Conservation (phyloP, 2,113 vertebrate genomes). For the Pedetes capensis region DNA sequence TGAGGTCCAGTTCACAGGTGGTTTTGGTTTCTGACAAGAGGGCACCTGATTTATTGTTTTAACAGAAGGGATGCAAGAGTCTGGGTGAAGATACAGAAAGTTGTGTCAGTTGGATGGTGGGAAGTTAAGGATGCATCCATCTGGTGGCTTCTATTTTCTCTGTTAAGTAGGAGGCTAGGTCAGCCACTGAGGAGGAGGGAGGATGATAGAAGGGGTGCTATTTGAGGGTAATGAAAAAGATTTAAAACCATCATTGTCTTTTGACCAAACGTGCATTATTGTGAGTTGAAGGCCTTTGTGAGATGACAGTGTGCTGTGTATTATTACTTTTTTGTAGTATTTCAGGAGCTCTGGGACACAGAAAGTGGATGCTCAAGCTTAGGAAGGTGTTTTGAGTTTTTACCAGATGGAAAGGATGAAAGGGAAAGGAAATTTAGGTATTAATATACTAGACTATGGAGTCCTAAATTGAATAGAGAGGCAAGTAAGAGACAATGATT, state of each 20-base stretch:
- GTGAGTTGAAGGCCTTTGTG: not conserved
- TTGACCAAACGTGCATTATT: conserved; percentile 24
- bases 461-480: not conserved
- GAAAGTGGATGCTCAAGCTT: conserved; percentile 25
- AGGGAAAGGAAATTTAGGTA: conserved; percentile 29
- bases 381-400: conserved; percentile 14
- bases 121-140: conserved; percentile 50
- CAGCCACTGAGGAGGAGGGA: conserved; percentile 47
- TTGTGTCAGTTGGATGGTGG: conserved; percentile 41
- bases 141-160: conserved; percentile 73
- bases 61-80: conserved; percentile 35
- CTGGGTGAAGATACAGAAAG: conserved; percentile 33
- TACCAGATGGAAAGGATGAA: not conserved
- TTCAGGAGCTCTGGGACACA: not conserved
- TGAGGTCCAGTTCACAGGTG: not conserved
- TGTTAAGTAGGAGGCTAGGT: conserved; percentile 66
- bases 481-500: not conserved
- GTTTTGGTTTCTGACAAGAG: conserved; percentile 36
- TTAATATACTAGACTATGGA: not conserved
- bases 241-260: conserved; percentile 15
- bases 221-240: conserved; percentile 20
- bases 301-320: not conserved
- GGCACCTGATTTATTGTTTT: conserved; percentile 36
- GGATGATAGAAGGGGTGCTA: conserved; percentile 3
- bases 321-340: not conserved